phyloP scores from a whole-genome alignment of 2,797 vertebrate species.

The Acrossocheilus fasciatus region DNA sequence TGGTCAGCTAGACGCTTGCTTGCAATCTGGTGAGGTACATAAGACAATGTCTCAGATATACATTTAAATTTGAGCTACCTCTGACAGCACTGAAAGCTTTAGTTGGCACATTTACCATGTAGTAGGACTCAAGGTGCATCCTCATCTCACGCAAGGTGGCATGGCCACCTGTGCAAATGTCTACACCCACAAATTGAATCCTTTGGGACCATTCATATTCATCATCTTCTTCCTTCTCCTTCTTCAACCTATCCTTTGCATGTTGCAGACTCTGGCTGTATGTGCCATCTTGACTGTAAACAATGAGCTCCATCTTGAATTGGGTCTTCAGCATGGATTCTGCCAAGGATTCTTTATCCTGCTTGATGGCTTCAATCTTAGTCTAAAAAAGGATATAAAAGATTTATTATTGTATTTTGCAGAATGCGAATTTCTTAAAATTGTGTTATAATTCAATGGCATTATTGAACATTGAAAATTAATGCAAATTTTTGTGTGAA shows the following conservation, averaged over 20 bases:
- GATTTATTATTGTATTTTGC: neutral
- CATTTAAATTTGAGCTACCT: neutral
- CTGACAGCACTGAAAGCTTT: neutral
- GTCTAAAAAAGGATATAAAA: slow-evolving; percentile 67
- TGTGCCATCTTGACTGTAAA: slow-evolving; percentile 86
- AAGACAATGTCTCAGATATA: neutral
- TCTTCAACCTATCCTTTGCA: neutral
- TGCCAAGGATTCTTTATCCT: slow-evolving; percentile 70
- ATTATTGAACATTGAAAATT: neutral
- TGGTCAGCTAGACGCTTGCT: slow-evolving; percentile 82
- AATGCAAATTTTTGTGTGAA: no score
- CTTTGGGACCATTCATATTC: no score
- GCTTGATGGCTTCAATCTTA: slow-evolving; percentile 81
- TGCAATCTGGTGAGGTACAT: slow-evolving; percentile 76
- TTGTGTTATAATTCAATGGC: neutral
- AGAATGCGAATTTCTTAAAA: no score
- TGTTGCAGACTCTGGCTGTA: slow-evolving; percentile 69
- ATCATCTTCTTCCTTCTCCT: no score
- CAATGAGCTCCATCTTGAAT: slow-evolving; percentile 86
- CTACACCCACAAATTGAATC: neutral
- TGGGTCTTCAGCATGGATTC: slow-evolving; percentile 78
- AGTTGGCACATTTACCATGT: slow-evolving; percentile 72
- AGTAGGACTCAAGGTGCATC: slow-evolving; percentile 82
- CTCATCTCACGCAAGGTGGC: slow-evolving; percentile 75
- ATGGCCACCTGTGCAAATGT: neutral